Evolutionary conservation across 2,797 vertebrate genomes (phyloP).

Genomic region (Australoheros facetus): DNA sequence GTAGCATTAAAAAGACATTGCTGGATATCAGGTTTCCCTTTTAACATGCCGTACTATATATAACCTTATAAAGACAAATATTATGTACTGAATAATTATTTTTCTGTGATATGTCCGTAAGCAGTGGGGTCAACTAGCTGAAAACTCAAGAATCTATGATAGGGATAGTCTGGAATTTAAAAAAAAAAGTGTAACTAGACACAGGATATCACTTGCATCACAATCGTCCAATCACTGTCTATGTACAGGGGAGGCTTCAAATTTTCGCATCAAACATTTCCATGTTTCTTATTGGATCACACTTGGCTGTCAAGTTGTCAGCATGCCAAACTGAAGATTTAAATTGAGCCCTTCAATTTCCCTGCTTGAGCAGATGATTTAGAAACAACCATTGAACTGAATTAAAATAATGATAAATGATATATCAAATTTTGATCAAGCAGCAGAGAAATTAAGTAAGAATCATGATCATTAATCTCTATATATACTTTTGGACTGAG

Average conservation of each 20-base stretch:
- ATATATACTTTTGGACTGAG: rapidly evolving
- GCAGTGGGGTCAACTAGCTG: not conserved
- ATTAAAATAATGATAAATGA: not conserved
- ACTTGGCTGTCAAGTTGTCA: not conserved
- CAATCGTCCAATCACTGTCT: not conserved
- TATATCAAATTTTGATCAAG: not conserved
- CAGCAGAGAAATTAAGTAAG: not conserved
- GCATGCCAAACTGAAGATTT: not conserved
- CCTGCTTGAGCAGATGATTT: not conserved
- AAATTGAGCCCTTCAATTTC: not conserved
- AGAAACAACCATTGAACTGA: not conserved
- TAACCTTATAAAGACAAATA: not conserved
- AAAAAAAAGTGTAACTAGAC: not conserved
- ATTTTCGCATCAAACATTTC: not conserved
- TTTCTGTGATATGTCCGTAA: not conserved
- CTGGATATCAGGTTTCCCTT: not conserved
- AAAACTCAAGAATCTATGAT: not conserved
- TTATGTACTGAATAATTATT: not conserved
- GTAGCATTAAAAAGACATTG: not conserved
- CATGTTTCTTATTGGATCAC: not conserved
- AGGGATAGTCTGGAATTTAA: not conserved
- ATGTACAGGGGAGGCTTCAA: not conserved
- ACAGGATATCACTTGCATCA: not conserved
- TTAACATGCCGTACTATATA: slow-evolving; percentile 6
- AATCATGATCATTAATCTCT: not conserved